These are phyloP conservation scores for Xiphophorus hellerii DNA, from an alignment of 2,113 vertebrate species.

Conservation along the genomic window DNA sequence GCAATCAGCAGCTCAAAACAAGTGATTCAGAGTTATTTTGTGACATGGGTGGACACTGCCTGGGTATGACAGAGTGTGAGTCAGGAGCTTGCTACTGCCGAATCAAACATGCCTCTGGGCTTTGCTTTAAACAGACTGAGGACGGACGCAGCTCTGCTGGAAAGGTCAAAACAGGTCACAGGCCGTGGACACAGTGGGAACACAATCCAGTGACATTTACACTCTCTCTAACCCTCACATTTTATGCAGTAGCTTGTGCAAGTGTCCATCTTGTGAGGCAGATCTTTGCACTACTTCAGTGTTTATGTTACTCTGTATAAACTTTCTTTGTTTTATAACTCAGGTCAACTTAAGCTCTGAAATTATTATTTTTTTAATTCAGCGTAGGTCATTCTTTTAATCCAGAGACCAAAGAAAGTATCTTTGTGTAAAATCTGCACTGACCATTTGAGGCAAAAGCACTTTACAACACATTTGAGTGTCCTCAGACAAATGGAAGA, in stretches of 20 bases:
- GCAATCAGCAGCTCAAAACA: conserved; percentile 36
- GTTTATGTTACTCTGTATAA: no score
- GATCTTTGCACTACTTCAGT: no score
- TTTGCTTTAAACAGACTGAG: conserved; percentile 40
- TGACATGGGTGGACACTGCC: conserved; percentile 22
- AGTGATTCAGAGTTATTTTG: conserved; percentile 18
- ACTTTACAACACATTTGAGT: neutral
- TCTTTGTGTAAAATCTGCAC: neutral
- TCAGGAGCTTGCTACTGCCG: conserved; percentile 33
- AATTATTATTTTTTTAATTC: no score
- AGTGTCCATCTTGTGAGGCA: neutral
- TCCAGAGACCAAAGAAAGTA: neutral
- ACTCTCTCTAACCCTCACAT: conserved; percentile 20
- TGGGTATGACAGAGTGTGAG: conserved; percentile 34
- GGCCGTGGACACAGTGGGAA: conserved; percentile 50
- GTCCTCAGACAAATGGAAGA: conserved; percentile 39
- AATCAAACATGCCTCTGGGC: conserved; percentile 13
- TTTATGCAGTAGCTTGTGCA: conserved; percentile 3
- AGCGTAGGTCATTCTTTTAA: no score
- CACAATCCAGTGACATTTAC: conserved; percentile 60
- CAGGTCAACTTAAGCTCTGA: no score
- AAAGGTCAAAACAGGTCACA: conserved; percentile 63
- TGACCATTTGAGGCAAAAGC: neutral
- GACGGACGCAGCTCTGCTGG: conserved; percentile 18
- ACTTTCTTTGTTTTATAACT: no score